Evolutionary conservation across 2,113 vertebrate genomes (phyloP).

Genomic region (Fulmarus glacialis): DNA sequence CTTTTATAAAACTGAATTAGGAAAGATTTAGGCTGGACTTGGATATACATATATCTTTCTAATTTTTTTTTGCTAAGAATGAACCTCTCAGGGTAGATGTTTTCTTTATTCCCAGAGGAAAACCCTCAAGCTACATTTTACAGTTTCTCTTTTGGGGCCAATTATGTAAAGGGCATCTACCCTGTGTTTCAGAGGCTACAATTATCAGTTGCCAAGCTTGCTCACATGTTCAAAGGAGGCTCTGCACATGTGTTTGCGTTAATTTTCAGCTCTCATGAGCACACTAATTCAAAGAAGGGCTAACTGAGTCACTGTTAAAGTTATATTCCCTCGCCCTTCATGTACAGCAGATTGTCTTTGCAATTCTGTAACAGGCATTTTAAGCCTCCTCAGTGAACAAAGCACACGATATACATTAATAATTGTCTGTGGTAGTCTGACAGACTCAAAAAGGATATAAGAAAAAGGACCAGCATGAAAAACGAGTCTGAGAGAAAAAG

Average conservation of each 20-base stretch:
- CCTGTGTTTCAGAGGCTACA: neutral
- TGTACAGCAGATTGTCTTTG: neutral
- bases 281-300: slow-evolving; percentile 1
- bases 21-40: neutral
- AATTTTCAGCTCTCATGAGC: slow-evolving; percentile 15
- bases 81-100: neutral
- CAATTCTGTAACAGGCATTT: neutral
- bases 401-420: neutral
- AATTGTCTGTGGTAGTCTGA: neutral
- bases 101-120: slow-evolving; percentile 19
- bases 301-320: neutral
- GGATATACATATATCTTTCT: neutral
- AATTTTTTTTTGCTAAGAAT: neutral
- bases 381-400: neutral
- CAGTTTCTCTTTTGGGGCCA: slow-evolving; percentile 26
- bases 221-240: neutral
- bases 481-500: neutral
- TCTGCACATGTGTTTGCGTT: neutral
- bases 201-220: neutral
- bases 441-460: neutral
- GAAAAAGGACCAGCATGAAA: neutral
- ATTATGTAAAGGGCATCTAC: slow-evolving; percentile 48
- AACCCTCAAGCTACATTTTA: neutral
- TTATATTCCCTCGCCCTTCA: neutral
- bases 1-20: neutral